Percentiles rank a stretch among this genome's conserved stretches.
phyloP scores from a whole-genome alignment of 2,113 vertebrate genomes.

The Indicator maculatus region DNA sequence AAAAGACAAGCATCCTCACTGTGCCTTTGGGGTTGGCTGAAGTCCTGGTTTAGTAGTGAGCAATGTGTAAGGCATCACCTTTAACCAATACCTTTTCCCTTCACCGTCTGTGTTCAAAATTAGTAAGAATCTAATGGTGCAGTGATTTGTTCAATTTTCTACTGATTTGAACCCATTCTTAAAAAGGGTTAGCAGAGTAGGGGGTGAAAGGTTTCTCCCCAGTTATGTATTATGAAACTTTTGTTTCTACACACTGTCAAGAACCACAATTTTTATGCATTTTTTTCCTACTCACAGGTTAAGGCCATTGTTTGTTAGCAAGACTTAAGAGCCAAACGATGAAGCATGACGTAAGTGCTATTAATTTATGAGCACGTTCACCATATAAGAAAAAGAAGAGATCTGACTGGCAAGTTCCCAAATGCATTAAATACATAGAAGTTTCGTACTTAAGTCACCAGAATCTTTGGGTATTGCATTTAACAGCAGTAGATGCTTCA shows the following conservation, averaged over 20 bases:
- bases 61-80: not conserved
- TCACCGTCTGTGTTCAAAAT: not conserved
- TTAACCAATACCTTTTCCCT: not conserved
- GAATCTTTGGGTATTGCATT: conserved; percentile 3
- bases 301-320: conserved; percentile 3
- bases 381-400: not conserved
- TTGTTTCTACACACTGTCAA: not conserved
- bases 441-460: not conserved
- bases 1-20: not conserved
- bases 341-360: not conserved
- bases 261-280: not conserved
- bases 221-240: not conserved
- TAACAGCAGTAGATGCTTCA: not conserved
- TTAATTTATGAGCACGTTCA: not conserved
- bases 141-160: not conserved
- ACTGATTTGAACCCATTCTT: not conserved
- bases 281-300: not conserved
- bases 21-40: not conserved
- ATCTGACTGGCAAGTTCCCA: not conserved
- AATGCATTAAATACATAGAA: not conserved
- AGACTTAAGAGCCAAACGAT: not conserved
- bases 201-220: not conserved
- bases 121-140: not conserved
- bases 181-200: not conserved
- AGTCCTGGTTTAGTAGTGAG: not conserved